phyloP scores from a whole-genome alignment of 2,888 invertebrate genomes.

The Melolontha melolontha region DNA sequence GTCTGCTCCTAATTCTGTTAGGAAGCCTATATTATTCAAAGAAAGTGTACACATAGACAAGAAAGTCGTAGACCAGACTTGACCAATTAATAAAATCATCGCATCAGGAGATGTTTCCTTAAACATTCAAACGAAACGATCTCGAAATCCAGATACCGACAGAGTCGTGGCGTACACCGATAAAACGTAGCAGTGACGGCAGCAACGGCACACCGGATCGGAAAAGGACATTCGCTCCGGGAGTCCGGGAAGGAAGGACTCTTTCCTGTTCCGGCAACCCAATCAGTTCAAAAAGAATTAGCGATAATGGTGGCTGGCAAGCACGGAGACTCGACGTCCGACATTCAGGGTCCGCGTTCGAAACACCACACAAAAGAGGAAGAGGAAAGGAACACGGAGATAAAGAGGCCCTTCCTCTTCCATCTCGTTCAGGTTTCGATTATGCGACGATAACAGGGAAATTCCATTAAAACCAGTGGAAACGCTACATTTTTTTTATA shows the following conservation, averaged over 20 bases:
- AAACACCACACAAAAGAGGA: constrained; percentile 48
- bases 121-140: background rate
- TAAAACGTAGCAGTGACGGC: constrained; percentile 52
- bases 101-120: background rate
- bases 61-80: background rate
- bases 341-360: constrained; percentile 13
- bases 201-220: constrained; percentile 52
- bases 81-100: constrained; percentile 1
- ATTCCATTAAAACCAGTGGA: constrained; percentile 39
- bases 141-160: background rate
- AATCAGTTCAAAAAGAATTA: constrained; percentile 57
- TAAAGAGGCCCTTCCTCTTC: constrained; percentile 51
- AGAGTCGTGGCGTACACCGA: constrained; percentile 44
- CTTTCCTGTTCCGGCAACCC: constrained; percentile 64
- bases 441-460: constrained; percentile 38
- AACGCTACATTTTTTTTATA: constrained; percentile 21
- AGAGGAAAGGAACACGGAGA: constrained; percentile 59
- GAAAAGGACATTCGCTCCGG: constrained; percentile 65
- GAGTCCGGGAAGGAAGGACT: constrained; percentile 66
- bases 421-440: background rate
- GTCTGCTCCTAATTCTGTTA: too few species aligned
- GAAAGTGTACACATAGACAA: too few species aligned
- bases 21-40: too few species aligned
- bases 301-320: constrained; percentile 39
- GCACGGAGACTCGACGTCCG: constrained; percentile 27